Percentiles rank a stretch among this genome's conserved stretches.
Evolutionary conservation across 2,113 vertebrate genomes (phyloP).

Genomic region (Pangasianodon hypophthalmus): DNA sequence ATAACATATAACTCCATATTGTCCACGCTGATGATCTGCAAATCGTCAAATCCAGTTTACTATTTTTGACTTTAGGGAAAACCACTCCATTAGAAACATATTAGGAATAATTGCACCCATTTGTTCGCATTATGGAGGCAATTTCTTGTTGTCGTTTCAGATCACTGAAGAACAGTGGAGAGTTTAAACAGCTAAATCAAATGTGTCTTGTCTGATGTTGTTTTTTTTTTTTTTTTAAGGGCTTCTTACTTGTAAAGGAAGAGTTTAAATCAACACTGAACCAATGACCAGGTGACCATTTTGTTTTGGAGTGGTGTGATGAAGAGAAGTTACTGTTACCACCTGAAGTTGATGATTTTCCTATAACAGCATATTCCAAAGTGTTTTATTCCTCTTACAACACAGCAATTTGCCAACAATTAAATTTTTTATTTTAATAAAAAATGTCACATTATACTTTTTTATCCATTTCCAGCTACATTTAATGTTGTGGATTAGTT

Average conservation of each 20-base stretch:
- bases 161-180: conserved; percentile 21
- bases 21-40: not conserved
- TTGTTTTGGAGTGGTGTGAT: not conserved
- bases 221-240: not conserved
- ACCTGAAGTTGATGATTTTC: too few species aligned
- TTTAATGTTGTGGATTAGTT: not conserved
- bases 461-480: not conserved
- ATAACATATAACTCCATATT: not conserved
- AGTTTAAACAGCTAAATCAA: conserved; percentile 33
- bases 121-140: conserved; percentile 18
- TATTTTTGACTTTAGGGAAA: conserved; percentile 18
- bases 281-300: not conserved
- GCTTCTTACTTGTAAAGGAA: not conserved
- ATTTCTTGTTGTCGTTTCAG: conserved; percentile 22
- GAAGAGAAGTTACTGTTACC: not conserved
- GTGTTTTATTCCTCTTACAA: not conserved
- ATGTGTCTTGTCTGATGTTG: conserved; percentile 10
- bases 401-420: not conserved
- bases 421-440: not conserved
- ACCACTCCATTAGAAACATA: conserved; percentile 13
- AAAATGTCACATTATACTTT: too few species aligned
- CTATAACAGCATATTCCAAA: not conserved
- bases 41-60: not conserved
- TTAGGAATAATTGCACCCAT: conserved; percentile 36
- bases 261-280: not conserved